Percentiles rank a stretch among this genome's conserved stretches.
Conservation (phyloP, 2,888 invertebrate species). For the Coleophora flavipennella region DNA sequence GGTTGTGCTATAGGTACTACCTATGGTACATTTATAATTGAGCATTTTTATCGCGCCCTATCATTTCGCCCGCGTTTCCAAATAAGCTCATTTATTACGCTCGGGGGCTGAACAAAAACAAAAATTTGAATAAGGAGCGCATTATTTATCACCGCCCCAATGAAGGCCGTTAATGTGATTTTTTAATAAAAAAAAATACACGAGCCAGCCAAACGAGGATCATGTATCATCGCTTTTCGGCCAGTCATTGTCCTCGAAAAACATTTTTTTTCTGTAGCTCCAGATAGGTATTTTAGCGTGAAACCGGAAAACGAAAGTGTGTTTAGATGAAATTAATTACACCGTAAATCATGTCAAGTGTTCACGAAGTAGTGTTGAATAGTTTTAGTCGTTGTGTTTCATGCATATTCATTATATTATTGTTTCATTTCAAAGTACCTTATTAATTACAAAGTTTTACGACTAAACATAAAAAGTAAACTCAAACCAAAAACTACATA, state of each 20-base stretch:
- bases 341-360: slow-evolving; percentile 28
- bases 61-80: slow-evolving; percentile 59
- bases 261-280: slow-evolving; percentile 26
- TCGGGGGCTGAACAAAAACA: slow-evolving; percentile 66
- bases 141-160: slow-evolving; percentile 73
- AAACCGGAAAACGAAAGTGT: slow-evolving; percentile 41
- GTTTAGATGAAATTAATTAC: slow-evolving; percentile 54
- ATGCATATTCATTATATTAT: neutral
- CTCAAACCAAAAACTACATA: too few relatives aligned
- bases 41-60: slow-evolving; percentile 62
- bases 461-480: too few relatives aligned
- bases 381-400: slow-evolving; percentile 14
- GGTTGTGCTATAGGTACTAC: neutral
- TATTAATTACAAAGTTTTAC: too few relatives aligned
- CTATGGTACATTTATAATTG: slow-evolving; percentile 36
- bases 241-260: slow-evolving; percentile 66
- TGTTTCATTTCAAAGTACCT: neutral
- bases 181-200: slow-evolving; percentile 66
- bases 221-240: slow-evolving; percentile 70
- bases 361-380: slow-evolving; percentile 15
- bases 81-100: slow-evolving; percentile 72
- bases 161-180: slow-evolving; percentile 73
- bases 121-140: slow-evolving; percentile 73
- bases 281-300: slow-evolving; percentile 27
- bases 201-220: slow-evolving; percentile 66